Evolutionary conservation across 1,140 invertebrate species (phyloP).

Genomic region (Eupeodes corollae): DNA sequence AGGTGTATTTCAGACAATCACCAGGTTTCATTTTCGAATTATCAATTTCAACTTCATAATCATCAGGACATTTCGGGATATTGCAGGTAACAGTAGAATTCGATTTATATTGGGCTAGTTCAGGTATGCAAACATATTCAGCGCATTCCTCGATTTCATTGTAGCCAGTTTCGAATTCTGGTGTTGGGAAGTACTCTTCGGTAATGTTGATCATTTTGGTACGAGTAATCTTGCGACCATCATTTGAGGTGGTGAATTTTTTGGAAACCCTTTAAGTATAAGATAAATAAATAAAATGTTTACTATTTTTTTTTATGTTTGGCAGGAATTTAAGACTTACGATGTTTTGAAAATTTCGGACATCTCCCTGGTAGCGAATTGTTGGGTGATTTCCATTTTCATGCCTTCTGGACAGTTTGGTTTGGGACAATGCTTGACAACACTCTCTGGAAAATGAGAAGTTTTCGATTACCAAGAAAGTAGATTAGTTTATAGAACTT

Average conservation of each 20-base stretch:
- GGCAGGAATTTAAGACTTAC: constrained; percentile 6
- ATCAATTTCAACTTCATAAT: constrained; percentile 41
- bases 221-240: constrained; percentile 25
- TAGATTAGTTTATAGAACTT: too few species aligned
- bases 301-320: neutral
- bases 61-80: constrained; percentile 44
- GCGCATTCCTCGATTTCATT: constrained; percentile 25
- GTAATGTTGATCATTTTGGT: constrained; percentile 24
- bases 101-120: constrained; percentile 18
- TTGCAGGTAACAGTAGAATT: constrained; percentile 37
- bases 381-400: constrained; percentile 34
- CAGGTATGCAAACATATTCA: constrained; percentile 33
- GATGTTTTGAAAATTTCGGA: constrained; percentile 27
- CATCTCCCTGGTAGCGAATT: constrained; percentile 24
- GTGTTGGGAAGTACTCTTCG: constrained; percentile 25
- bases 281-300: neutral
- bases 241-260: constrained; percentile 21
- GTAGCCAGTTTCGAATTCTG: constrained; percentile 13
- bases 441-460: constrained; percentile 4
- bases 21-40: constrained; percentile 27
- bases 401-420: constrained; percentile 50
- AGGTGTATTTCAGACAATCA: constrained; percentile 43
- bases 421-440: constrained; percentile 28
- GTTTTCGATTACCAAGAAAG: too few species aligned
- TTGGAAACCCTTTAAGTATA: constrained; percentile 16